Conservation (phyloP, 2,888 invertebrate genomes). For the Halocaridina rubra region DNA sequence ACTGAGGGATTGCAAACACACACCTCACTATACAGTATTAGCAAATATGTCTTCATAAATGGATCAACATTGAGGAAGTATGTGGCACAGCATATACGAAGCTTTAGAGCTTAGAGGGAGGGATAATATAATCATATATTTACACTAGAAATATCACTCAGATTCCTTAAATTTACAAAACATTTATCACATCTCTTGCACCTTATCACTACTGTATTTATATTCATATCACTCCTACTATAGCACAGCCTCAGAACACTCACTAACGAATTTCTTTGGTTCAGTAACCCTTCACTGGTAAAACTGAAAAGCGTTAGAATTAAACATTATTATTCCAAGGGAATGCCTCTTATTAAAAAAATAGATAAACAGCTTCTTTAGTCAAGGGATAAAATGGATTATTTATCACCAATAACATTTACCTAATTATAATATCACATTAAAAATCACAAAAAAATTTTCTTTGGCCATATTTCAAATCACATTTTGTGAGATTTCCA, state of each 20-base stretch:
- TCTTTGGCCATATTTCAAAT: slow-evolving; percentile 4
- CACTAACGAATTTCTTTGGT: slow-evolving; percentile 19
- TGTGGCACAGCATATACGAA: too few relatives aligned
- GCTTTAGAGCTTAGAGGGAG: too few relatives aligned
- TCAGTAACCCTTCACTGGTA: too few relatives aligned
- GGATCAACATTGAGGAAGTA: too few relatives aligned
- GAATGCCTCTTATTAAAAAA: background rate
- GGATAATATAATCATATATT: background rate
- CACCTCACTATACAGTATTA: background rate
- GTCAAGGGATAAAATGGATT: background rate
- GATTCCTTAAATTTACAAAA: background rate
- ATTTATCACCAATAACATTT: slow-evolving; percentile 24
- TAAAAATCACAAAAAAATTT: slow-evolving; percentile 5
- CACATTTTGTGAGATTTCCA: too few relatives aligned
- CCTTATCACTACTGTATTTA: slow-evolving; percentile 1
- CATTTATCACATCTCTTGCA: background rate
- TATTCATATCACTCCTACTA: background rate
- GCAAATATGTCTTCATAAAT: too few relatives aligned
- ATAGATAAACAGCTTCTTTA: background rate
- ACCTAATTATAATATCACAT: slow-evolving; percentile 39
- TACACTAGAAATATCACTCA: background rate
- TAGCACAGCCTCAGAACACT: slow-evolving; percentile 15
- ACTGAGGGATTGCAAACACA: background rate
- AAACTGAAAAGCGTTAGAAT: too few relatives aligned
- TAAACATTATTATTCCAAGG: too few relatives aligned